phyloP scores from a whole-genome alignment of 2,888 invertebrate species.

The Drosophila flavopinicola region DNA sequence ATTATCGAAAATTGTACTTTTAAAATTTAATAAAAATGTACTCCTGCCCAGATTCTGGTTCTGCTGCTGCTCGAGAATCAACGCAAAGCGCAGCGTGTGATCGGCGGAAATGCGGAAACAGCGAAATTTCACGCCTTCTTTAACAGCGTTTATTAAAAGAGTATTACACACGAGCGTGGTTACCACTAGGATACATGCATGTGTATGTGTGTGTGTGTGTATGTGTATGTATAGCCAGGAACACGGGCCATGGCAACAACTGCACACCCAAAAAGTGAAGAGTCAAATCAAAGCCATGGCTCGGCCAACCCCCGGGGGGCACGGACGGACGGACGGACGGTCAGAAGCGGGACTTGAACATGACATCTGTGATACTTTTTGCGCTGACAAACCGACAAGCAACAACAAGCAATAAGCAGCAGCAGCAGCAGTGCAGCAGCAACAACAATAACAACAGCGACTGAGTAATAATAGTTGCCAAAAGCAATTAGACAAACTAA shows the following conservation, averaged over 20 bases:
- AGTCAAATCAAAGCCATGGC: conserved; percentile 69
- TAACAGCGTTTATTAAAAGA: conserved; percentile 77
- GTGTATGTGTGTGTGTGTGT: too few relatives aligned
- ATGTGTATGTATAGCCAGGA: conserved; percentile 20
- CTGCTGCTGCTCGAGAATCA: conserved; percentile 26
- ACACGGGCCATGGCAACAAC: conserved; percentile 55
- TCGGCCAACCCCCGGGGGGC: conserved; percentile 34
- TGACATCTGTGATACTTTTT: conserved; percentile 77
- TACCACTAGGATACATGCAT: too few relatives aligned
- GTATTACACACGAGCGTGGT: conserved; percentile 51
- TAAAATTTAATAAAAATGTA: conserved; percentile 59
- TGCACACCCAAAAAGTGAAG: conserved; percentile 66
- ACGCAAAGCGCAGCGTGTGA: conserved; percentile 55
- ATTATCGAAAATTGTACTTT: conserved; percentile 55
- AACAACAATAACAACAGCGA: conserved; percentile 34
- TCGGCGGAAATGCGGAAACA: conserved; percentile 62
- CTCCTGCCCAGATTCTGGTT: conserved; percentile 10
- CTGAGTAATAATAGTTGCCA: conserved; percentile 73
- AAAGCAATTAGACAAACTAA: conserved; percentile 80
- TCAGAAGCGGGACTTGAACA: conserved; percentile 48
- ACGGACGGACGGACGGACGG: conserved; percentile 52
- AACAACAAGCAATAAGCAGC: conserved; percentile 34
- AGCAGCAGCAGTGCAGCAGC: conserved; percentile 40
- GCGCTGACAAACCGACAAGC: conserved; percentile 56
- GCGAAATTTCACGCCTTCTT: conserved; percentile 80